phyloP scores from a whole-genome alignment of 2,797 vertebrate genomes.

The Enteromius fasciolatus region DNA sequence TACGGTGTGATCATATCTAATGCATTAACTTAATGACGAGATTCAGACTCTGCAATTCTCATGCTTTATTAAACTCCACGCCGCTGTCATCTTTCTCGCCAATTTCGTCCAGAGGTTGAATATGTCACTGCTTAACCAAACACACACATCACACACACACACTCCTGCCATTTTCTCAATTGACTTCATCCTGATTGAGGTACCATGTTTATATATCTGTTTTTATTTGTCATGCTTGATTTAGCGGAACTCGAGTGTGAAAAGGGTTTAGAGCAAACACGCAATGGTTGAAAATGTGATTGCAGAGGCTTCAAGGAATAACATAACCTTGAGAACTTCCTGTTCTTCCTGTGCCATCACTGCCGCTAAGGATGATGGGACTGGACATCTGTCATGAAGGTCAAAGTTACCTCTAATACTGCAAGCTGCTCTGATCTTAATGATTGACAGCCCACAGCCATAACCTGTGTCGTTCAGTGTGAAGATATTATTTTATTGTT shows the following conservation, averaged over 20 bases:
- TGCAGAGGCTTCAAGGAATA: slow-evolving; percentile 40
- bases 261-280: slow-evolving; percentile 71
- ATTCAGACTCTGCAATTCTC: slow-evolving; percentile 72
- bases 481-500: slow-evolving; percentile 3
- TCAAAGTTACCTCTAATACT: slow-evolving; percentile 21
- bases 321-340: slow-evolving; percentile 59
- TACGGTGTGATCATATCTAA: slow-evolving; percentile 77
- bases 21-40: slow-evolving; percentile 80
- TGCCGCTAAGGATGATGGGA: slow-evolving; percentile 38
- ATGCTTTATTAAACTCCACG: slow-evolving; percentile 74
- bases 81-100: slow-evolving; percentile 72
- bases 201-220: slow-evolving; percentile 45
- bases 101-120: slow-evolving; percentile 72
- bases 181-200: slow-evolving; percentile 34
- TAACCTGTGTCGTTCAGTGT: background rate
- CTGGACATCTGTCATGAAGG: slow-evolving; percentile 33
- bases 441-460: slow-evolving; percentile 3
- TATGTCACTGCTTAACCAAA: slow-evolving; percentile 68
- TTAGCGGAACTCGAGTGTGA: slow-evolving; percentile 69
- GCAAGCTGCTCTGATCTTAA: slow-evolving; percentile 5
- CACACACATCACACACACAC: slow-evolving; percentile 20
- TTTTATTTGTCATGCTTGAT: slow-evolving; percentile 51
- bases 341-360: slow-evolving; percentile 34
- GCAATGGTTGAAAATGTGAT: slow-evolving; percentile 57
- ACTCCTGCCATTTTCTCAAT: background rate